Evolutionary conservation across 1,140 invertebrate species (phyloP).

Genomic region (Orchesella cincta): DNA sequence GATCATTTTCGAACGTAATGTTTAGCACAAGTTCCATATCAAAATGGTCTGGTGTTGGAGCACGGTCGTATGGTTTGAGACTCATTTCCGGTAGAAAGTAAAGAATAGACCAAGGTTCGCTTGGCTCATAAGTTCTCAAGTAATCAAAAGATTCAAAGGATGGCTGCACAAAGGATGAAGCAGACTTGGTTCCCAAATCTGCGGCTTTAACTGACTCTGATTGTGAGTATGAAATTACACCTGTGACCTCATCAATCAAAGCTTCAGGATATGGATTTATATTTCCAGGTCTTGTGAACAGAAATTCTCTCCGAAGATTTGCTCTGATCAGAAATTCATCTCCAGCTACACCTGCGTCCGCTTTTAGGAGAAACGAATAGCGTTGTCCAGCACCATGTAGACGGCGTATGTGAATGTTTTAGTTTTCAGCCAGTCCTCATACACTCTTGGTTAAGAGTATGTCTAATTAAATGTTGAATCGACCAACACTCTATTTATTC

Average conservation of each 20-base stretch:
- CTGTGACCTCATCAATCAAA: neutral
- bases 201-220: neutral
- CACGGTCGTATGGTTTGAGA: neutral
- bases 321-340: neutral
- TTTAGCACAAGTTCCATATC: conserved; percentile 14
- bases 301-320: neutral
- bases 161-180: neutral
- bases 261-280: conserved; percentile 8
- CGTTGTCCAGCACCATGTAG: conserved; percentile 27
- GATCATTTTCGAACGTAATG: neutral
- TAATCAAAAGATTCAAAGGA: neutral
- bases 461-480: conserved; percentile 40
- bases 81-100: neutral
- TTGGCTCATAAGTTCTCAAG: neutral
- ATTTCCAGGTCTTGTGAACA: neutral
- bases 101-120: neutral
- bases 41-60: neutral
- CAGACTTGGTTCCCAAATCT: neutral
- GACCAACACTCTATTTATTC: conserved; percentile 21
- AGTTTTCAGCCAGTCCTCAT: conserved; percentile 33
- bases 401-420: conserved; percentile 11
- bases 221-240: neutral
- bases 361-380: conserved; percentile 37
- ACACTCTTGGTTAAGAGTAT: conserved; percentile 27
- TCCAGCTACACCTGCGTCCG: neutral